Conservation (phyloP, 2,113 vertebrate species). For the Thinocorus orbignyianus region DNA sequence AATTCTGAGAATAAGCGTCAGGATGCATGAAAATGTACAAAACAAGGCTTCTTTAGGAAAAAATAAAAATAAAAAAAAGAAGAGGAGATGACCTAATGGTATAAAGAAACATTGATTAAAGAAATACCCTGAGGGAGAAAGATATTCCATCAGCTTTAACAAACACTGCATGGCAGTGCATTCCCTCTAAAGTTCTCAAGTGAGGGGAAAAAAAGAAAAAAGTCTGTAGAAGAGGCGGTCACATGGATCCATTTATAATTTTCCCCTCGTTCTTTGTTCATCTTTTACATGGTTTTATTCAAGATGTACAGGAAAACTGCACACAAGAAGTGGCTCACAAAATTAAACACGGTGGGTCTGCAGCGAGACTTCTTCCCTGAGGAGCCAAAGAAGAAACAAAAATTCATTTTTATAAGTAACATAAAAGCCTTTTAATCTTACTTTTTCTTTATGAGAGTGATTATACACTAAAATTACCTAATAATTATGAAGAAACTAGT, state of each 20-base stretch:
- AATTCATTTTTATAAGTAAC: background rate
- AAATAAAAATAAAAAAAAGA: background rate
- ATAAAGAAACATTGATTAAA: constrained; percentile 60
- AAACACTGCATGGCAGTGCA: background rate
- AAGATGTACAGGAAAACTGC: constrained; percentile 1
- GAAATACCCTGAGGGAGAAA: constrained; percentile 16
- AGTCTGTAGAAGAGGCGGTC: background rate
- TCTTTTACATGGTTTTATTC: background rate
- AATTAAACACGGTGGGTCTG: background rate
- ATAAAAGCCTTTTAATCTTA: background rate
- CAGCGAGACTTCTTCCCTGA: background rate
- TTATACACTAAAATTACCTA: background rate
- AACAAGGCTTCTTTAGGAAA: constrained; percentile 49
- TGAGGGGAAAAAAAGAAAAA: background rate
- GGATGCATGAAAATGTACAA: constrained; percentile 38
- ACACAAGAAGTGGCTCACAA: background rate
- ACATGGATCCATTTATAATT: constrained; percentile 52
- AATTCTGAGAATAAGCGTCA: constrained; percentile 26
- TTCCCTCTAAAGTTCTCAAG: background rate
- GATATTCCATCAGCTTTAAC: constrained; percentile 6
- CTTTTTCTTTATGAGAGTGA: background rate
- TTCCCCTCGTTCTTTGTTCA: background rate
- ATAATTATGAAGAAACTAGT: background rate
- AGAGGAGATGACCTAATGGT: constrained; percentile 44
- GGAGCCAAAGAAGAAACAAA: background rate